These are phyloP conservation scores for Gerris lacustris DNA, from an alignment of 2,888 invertebrate species.

Conservation along the genomic window DNA sequence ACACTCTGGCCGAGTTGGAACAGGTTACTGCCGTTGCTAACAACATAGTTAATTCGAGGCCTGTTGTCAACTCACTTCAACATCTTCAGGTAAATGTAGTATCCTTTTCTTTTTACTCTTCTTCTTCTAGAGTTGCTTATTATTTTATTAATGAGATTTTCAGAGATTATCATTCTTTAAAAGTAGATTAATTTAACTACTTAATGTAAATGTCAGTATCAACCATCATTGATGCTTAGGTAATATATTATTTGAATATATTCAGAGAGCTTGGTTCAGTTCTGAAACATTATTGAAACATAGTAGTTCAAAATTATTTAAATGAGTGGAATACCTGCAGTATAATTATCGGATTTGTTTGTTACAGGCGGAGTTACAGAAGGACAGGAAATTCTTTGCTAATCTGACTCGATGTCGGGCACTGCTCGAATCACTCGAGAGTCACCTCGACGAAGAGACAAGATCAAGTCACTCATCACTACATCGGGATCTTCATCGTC, in stretches of 20 bases:
- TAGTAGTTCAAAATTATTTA: no score
- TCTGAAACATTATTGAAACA: no score
- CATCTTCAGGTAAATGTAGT: slow-evolving; percentile 48
- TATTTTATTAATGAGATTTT: no score
- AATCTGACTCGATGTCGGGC: slow-evolving; percentile 76
- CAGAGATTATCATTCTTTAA: no score
- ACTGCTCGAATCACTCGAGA: slow-evolving; percentile 72
- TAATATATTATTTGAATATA: no score
- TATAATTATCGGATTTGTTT: no score
- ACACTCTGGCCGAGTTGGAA: slow-evolving; percentile 72
- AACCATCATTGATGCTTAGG: no score
- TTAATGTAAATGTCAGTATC: no score
- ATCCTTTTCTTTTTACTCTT: background rate
- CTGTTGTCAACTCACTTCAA: slow-evolving; percentile 59
- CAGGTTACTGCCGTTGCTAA: slow-evolving; percentile 77
- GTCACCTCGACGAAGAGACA: slow-evolving; percentile 69
- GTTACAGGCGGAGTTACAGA: slow-evolving; percentile 56
- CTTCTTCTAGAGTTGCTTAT: background rate
- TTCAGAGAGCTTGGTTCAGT: no score
- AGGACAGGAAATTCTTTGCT: slow-evolving; percentile 77
- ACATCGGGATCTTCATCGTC: slow-evolving; percentile 62
- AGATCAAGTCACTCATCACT: slow-evolving; percentile 56
- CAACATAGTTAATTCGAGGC: slow-evolving; percentile 61
- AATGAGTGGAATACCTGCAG: no score
- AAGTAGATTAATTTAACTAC: no score